Conservation (phyloP, 2,888 invertebrate species). For the Lamproptera curius region DNA sequence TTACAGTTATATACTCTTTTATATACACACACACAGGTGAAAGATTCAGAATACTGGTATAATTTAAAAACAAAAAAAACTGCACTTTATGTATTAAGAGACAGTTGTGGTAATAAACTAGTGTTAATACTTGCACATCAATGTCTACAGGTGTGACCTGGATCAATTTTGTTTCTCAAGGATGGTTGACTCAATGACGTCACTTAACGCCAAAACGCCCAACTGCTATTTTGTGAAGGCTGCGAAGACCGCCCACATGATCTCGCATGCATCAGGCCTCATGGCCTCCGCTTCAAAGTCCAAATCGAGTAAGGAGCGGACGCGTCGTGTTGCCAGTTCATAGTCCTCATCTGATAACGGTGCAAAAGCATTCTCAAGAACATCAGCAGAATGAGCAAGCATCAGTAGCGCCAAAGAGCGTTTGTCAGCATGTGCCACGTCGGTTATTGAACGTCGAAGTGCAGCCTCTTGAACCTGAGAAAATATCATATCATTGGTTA, state of each 20-base stretch:
- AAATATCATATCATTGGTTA: no score
- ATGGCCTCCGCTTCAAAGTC: conserved; percentile 97
- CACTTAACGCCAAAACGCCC: no score
- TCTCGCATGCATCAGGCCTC: conserved; percentile 93
- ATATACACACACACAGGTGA: conserved; percentile 6
- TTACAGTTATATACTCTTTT: background rate
- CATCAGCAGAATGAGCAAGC: conserved; percentile 98
- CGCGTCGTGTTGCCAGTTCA: conserved; percentile 98
- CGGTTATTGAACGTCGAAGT: conserved; percentile 96
- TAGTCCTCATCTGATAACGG: conserved; percentile 98
- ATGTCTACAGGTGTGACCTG: conserved; percentile 8
- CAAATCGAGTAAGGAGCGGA: conserved; percentile 95
- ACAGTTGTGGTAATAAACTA: background rate
- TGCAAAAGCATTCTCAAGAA: conserved; percentile 99
- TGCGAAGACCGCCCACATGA: conserved; percentile 99
- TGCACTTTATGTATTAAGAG: background rate
- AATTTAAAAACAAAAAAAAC: conserved; percentile 1
- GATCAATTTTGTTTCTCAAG: conserved; percentile 3
- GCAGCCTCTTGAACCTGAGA: conserved; percentile 97
- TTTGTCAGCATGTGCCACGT: conserved; percentile 98
- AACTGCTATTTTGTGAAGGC: conserved; percentile 96
- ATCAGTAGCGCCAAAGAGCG: conserved; percentile 95
- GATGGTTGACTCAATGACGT: conserved; percentile 8
- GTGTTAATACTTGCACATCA: background rate
- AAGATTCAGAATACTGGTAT: conserved; percentile 16